Evolutionary conservation across 2,888 invertebrate species (phyloP).

Genomic region (Pristionchus maxplancki): DNA sequence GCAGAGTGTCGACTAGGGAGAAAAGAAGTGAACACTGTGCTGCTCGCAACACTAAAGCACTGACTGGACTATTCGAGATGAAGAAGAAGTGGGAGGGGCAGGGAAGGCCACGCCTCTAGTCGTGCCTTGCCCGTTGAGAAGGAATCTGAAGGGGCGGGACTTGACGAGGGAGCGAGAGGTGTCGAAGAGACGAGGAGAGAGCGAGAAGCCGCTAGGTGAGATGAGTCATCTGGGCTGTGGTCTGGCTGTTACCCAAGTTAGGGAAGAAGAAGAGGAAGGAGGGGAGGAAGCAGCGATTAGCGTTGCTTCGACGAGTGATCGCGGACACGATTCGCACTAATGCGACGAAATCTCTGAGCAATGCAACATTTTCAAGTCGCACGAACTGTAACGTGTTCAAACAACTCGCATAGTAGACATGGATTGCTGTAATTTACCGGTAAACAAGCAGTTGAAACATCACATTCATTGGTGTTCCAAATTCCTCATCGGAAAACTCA

Average conservation of each 20-base stretch:
- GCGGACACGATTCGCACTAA: background rate
- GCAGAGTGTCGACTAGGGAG: no score
- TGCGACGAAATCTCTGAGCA: background rate
- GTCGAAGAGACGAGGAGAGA: no score
- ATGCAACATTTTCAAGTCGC: background rate
- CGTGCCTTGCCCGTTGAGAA: background rate
- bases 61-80: background rate
- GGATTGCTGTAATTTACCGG: no score
- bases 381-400: background rate
- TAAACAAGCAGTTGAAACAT: no score
- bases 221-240: slow-evolving; percentile 20
- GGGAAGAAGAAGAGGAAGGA: background rate
- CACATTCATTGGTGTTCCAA: no score
- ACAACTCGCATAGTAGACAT: no score
- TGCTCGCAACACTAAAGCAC: slow-evolving; percentile 4
- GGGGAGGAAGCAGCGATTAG: background rate
- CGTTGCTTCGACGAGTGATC: background rate
- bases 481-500: no score
- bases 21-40: background rate
- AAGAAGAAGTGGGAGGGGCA: background rate
- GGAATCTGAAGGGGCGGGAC: background rate
- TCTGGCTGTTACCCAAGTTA: background rate
- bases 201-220: background rate
- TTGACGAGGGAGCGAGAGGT: background rate
- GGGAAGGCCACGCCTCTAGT: background rate